Conservation (phyloP, 2,888 invertebrate species). For the Agrypnus murinus region DNA sequence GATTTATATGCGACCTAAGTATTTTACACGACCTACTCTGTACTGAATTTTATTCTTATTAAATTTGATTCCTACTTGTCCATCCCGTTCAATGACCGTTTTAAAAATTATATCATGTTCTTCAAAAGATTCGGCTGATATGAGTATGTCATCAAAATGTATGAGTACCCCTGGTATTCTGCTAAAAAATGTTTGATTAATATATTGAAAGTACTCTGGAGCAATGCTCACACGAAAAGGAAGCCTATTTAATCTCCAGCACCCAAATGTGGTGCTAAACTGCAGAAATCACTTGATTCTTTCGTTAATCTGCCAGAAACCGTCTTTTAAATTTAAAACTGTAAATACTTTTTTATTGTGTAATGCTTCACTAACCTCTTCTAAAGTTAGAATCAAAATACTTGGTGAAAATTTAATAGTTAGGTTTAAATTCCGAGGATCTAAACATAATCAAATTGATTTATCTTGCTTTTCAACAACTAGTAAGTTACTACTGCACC, state of each 20-base stretch:
- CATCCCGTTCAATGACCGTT: slow-evolving; percentile 55
- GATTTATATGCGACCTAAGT: slow-evolving; percentile 56
- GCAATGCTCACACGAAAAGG: no score
- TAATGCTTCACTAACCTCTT: slow-evolving; percentile 25
- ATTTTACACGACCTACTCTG: slow-evolving; percentile 55
- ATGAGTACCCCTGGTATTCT: no score
- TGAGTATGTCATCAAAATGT: no score
- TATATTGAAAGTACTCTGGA: no score
- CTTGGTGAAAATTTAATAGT: slow-evolving; percentile 17
- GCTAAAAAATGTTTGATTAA: slow-evolving; percentile 63
- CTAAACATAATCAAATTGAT: slow-evolving; percentile 58
- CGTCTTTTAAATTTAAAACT: no score
- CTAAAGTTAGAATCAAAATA: slow-evolving; percentile 28
- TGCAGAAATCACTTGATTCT: slow-evolving; percentile 40
- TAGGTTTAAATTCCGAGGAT: no score
- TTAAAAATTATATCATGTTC: slow-evolving; percentile 58
- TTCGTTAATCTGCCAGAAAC: slow-evolving; percentile 38
- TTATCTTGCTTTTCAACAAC: slow-evolving; percentile 58
- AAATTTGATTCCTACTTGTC: slow-evolving; percentile 59
- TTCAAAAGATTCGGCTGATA: no score
- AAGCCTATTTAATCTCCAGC: slow-evolving; percentile 53
- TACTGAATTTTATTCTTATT: no score
- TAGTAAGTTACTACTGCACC: slow-evolving; percentile 56
- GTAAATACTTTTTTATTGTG: slow-evolving; percentile 38
- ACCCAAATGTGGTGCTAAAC: slow-evolving; percentile 61